Percentiles rank a stretch among this genome's conserved stretches.
These are phyloP conservation scores for Erpornis zantholeuca DNA, from an alignment of 2,113 vertebrate species.

Conservation along the genomic window DNA sequence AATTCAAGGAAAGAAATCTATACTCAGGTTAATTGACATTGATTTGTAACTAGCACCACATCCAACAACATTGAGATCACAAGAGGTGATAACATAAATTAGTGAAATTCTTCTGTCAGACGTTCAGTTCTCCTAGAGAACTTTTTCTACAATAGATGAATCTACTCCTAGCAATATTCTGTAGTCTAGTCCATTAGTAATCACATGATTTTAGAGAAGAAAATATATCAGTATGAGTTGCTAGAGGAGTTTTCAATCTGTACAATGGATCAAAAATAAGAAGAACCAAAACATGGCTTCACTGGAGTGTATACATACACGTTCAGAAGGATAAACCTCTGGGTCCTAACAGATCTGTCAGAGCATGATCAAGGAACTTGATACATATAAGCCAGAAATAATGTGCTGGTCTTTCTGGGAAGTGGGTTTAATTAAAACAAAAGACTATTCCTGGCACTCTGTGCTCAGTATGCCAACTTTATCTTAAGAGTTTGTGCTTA, in stretches of 20 bases:
- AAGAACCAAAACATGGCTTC: background rate
- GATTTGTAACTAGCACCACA: conserved; percentile 7
- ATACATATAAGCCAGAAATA: background rate
- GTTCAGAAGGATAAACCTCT: background rate
- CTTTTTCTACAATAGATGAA: background rate
- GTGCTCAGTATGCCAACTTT: background rate
- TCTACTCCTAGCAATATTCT: background rate
- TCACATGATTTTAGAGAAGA: background rate
- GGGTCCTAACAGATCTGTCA: background rate
- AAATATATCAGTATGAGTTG: background rate
- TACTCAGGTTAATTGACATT: conserved; percentile 40
- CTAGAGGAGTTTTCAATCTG: background rate
- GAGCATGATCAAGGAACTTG: background rate
- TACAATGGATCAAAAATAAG: background rate
- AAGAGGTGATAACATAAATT: background rate
- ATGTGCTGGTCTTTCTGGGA: background rate
- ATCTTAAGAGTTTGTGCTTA: background rate
- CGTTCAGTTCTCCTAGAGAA: background rate
- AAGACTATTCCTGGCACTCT: background rate
- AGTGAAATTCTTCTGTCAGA: conserved; percentile 14
- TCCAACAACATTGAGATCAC: background rate
- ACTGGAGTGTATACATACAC: background rate
- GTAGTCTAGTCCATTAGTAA: background rate
- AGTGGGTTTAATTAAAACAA: background rate
- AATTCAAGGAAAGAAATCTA: background rate